Base-by-base conservation (phyloP, 2,888 invertebrate genomes). In the Stenotaenia linearis region DNA sequence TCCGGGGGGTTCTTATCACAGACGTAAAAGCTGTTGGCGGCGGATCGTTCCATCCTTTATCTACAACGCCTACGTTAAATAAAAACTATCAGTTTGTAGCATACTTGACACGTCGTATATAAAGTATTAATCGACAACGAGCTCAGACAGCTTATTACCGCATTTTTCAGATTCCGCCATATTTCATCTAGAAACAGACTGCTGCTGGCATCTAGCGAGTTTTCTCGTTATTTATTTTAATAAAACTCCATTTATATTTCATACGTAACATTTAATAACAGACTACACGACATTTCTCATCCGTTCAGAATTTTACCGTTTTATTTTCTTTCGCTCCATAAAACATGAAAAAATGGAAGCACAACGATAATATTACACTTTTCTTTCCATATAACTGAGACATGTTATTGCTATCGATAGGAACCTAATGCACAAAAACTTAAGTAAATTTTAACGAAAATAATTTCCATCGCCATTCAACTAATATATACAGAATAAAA, bases 21-120 rank as follows among this genome's bases (percentile, higher is more conserved):
- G 32, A 74, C 12, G 30, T 74, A 18, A 23, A 74, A 12, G 74
- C 32, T 74, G 32, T n/a, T 23, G 18, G 15, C 0, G 74, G 74
- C 18, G 74, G 74, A 74, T 74, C 74, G 23, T 74, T 74, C 74
- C 74, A 74, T 5, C 74, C 74, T 32, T 25, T 28, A 32, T 74
- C 74, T 18, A 6, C 18, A 50, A n/a, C 18, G 18, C 21, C 18
- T 1, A 1, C 40, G n/a, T 18, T 18, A 32, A 32, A 50, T 18
- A 50, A n/a, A 50, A 18, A n/a, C 18, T 4, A 18, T 50, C 21
- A 50, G 18, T 50, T 50, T 18, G 7, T 21, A 18, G 4, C 50
- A 1, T 4, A n/a, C n/a, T 12, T 2, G n/a, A 50, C 5, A 50
- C 18, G 18, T n/a, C 0, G n/a, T 5, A 37, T 32, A 32, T 32